Base-by-base conservation (phyloP, 2,888 invertebrate species). In the Andrena bucephala region DNA sequence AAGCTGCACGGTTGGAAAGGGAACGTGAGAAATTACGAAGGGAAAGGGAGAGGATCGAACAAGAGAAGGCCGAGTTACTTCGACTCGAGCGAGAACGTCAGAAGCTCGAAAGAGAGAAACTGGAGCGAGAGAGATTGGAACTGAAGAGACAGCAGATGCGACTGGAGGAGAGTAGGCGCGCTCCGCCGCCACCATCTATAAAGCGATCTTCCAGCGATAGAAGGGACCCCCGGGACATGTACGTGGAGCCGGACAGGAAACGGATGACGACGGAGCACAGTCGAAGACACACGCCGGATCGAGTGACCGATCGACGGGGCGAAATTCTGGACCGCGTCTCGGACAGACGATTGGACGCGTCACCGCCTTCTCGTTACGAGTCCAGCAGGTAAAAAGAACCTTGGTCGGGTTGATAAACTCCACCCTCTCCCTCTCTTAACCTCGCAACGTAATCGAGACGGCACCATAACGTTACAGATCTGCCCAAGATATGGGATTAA, bases 1-100 rank as follows among this genome's bases (percentile, higher is more conserved):
- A 99, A 94, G 97, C 98, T 52, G 96, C 96, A 62, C 96, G 97
- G 70, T 95, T 98, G 70, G 97, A 97, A 81, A 95, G 97, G 68
- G 98, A 98, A 93, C 95, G 97, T 33, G 97, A 97, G 90, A 97
- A 97, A 91, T 94, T 98, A 83, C 95, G 97, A 63, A 94, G 97
- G 16, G 99, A 99, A 94, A 96, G 98, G 29, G 98, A 98, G 90
- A 96, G 97, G 88, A 96, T 98, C 72, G 99, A 99, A 92, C 96
- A 97, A 2, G 98, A 98, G 92, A 97, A 97, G 94, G 97, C 97
- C 20, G 98, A 98, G 92, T 94, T 98, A 31, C 94, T 98, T 86
- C 96, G 97, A 70, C 93, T 98, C 85, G 98, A 98, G 93, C 95
- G 98, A 20, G 98, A 98, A 93, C 95, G 98, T 67, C 98, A 98